Percentiles rank a stretch among this genome's conserved stretches.
phyloP scores from a whole-genome alignment of 1,140 invertebrate genomes.

The Delia radicum region DNA sequence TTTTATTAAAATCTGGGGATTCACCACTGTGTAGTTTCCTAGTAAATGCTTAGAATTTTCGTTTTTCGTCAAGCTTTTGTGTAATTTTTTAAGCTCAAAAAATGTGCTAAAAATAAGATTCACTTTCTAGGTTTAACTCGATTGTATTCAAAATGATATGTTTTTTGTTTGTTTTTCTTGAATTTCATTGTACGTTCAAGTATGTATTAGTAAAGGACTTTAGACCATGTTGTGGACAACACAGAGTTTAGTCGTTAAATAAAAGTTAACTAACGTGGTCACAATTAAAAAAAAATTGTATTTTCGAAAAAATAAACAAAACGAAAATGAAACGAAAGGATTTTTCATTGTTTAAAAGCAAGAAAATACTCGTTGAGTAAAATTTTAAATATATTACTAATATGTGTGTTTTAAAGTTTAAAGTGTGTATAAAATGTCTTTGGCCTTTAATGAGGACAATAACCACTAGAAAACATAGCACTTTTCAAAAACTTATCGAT shows the following conservation, averaged over 20 bases:
- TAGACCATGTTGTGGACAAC: background rate
- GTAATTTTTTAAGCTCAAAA: too few species aligned
- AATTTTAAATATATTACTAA: too few species aligned
- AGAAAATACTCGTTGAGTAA: background rate
- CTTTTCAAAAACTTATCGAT: background rate
- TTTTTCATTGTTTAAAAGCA: background rate
- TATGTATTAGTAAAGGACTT: background rate
- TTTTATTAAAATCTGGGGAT: too few species aligned
- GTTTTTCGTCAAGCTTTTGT: too few species aligned
- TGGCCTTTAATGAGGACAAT: constrained; percentile 11
- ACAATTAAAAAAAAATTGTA: background rate
- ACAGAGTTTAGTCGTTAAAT: constrained; percentile 12
- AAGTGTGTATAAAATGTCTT: constrained; percentile 8
- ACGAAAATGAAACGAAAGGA: background rate
- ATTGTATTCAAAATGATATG: background rate
- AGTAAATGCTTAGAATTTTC: too few species aligned
- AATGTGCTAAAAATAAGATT: too few species aligned
- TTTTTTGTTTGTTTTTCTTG: background rate
- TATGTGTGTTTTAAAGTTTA: background rate
- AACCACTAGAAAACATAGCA: constrained; percentile 3
- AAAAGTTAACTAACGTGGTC: constrained; percentile 11
- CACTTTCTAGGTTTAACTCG: background rate
- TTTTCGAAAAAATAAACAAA: background rate
- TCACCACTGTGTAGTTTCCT: too few species aligned
- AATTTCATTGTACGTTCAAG: background rate